phyloP scores from a whole-genome alignment of 2,888 invertebrate genomes.

The Lochmaea capreae region DNA sequence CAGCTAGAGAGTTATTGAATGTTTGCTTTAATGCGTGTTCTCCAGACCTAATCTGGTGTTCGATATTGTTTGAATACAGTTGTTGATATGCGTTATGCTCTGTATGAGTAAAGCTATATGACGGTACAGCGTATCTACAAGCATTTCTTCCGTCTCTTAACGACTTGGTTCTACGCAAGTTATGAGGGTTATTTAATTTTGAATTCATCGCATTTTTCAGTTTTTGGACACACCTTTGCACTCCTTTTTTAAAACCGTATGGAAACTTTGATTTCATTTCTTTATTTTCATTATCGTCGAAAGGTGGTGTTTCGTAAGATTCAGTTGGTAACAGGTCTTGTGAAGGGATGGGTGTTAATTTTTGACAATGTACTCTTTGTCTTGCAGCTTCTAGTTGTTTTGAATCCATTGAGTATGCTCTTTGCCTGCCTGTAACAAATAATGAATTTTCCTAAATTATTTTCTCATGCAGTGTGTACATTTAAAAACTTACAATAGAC shows the following conservation, averaged over 20 bases:
- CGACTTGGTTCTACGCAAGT: background rate
- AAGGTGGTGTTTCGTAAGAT: background rate
- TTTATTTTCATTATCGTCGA: background rate
- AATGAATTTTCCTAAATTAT: background rate
- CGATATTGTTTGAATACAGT: background rate
- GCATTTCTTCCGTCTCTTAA: background rate
- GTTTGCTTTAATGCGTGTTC: background rate
- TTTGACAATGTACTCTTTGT: background rate
- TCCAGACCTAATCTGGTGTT: background rate
- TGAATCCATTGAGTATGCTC: conserved; percentile 4
- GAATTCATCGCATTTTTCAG: background rate
- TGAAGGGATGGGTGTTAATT: background rate
- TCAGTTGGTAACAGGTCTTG: background rate
- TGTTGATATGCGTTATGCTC: background rate
- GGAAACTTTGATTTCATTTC: background rate
- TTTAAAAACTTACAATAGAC: no score
- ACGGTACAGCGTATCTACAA: background rate
- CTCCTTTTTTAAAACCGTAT: background rate
- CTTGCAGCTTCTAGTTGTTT: background rate
- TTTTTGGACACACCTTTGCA: background rate
- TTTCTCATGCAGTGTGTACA: no score
- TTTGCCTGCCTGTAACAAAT: conserved; percentile 15
- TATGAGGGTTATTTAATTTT: background rate
- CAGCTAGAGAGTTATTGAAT: background rate
- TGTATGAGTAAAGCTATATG: background rate